phyloP scores from a whole-genome alignment of 2,797 vertebrate species.

The Todus mexicanus region DNA sequence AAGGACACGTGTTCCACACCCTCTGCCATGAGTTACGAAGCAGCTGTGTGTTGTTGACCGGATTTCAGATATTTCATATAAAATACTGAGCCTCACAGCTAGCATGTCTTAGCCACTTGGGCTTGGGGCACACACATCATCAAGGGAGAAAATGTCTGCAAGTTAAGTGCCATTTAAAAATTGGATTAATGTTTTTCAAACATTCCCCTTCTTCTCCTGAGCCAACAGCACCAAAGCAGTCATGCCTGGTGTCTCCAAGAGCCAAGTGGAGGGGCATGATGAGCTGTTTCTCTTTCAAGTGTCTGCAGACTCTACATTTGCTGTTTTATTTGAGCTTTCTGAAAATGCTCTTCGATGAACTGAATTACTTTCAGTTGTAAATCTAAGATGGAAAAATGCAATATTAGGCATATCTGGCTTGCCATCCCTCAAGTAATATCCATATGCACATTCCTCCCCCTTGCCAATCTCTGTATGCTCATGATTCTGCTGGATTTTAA shows the following conservation, averaged over 20 bases:
- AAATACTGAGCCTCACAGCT: not conserved
- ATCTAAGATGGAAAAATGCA: not conserved
- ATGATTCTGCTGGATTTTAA: not conserved
- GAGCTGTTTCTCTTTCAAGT: not conserved
- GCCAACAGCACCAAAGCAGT: not conserved
- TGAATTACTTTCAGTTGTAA: not conserved
- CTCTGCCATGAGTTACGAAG: not conserved
- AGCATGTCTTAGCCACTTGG: not conserved
- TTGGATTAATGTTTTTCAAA: not conserved
- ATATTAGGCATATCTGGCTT: not conserved
- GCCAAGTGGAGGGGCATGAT: not conserved
- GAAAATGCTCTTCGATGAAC: not conserved
- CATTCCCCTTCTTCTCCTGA: not conserved
- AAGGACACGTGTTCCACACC: conserved; percentile 10
- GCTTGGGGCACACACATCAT: not conserved
- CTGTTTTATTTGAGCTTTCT: not conserved
- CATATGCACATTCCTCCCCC: not conserved
- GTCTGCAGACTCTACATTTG: not conserved
- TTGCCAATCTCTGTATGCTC: conserved; percentile 2
- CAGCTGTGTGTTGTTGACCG: not conserved
- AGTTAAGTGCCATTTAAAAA: not conserved
- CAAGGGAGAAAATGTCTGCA: not conserved
- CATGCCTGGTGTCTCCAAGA: not conserved
- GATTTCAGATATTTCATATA: not conserved
- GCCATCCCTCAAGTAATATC: not conserved